These are phyloP conservation scores for Odontamblyopus rebecca DNA, from an alignment of 2,797 vertebrate genomes.

Conservation along the genomic window DNA sequence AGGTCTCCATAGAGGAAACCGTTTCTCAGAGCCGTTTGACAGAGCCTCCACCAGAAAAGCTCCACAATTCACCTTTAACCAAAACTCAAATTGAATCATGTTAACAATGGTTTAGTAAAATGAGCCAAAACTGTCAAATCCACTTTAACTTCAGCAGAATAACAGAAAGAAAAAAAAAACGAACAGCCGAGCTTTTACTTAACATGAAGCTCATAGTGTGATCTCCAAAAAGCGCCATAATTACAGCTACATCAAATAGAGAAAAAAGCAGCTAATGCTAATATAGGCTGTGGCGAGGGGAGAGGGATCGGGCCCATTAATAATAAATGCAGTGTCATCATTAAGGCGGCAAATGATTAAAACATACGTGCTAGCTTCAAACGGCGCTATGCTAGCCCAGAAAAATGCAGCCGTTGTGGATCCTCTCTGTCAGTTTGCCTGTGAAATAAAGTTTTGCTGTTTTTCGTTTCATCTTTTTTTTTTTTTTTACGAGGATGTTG, in stretches of 20 bases:
- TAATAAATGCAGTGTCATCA: slow-evolving; percentile 92
- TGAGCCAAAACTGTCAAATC: no score
- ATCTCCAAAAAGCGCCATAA: slow-evolving; percentile 77
- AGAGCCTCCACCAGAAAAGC: no score
- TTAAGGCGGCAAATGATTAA: slow-evolving; percentile 88
- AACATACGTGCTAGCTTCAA: slow-evolving; percentile 88
- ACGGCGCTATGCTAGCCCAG: slow-evolving; percentile 60
- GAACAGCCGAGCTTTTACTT: slow-evolving; percentile 61
- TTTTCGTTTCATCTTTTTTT: slow-evolving; percentile 49
- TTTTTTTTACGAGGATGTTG: slow-evolving; percentile 25
- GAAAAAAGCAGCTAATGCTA: slow-evolving; percentile 75
- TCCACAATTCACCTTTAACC: no score
- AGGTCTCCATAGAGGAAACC: no score
- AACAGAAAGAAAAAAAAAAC: slow-evolving; percentile 27
- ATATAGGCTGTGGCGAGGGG: slow-evolving; percentile 73
- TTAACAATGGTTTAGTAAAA: no score
- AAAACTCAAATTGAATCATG: no score
- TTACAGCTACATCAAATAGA: slow-evolving; percentile 86
- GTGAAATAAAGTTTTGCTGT: slow-evolving; percentile 65
- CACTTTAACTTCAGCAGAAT: neutral
- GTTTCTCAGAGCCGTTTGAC: no score
- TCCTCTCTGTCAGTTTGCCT: slow-evolving; percentile 48
- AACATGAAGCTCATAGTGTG: slow-evolving; percentile 69
- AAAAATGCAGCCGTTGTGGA: slow-evolving; percentile 63
- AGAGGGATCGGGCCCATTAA: slow-evolving; percentile 80